Evolutionary conservation across 2,888 invertebrate species (phyloP).

Genomic region (Glomeris marginata): DNA sequence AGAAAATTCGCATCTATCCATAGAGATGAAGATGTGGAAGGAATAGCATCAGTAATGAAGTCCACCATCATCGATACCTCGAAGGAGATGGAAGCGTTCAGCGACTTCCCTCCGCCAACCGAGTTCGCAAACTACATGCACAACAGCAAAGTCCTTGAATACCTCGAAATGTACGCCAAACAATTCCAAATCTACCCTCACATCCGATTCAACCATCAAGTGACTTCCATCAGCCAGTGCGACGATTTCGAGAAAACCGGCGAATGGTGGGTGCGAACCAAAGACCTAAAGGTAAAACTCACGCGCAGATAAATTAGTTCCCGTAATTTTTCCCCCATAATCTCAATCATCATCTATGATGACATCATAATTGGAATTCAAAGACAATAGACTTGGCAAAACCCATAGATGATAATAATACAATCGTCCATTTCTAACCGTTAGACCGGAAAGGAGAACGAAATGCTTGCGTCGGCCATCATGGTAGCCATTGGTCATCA

Average conservation of each 20-base stretch:
- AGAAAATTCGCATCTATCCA: too few relatives aligned
- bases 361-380: too few relatives aligned
- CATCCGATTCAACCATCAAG: neutral
- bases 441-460: neutral
- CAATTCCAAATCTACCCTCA: neutral
- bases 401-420: too few relatives aligned
- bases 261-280: neutral
- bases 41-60: neutral
- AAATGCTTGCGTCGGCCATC: slow-evolving; percentile 21
- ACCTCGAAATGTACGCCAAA: neutral
- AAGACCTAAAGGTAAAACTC: too few relatives aligned
- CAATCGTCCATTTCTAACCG: too few relatives aligned
- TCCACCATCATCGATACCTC: neutral
- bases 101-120: neutral
- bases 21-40: neutral
- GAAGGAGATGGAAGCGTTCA: neutral
- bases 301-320: too few relatives aligned
- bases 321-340: too few relatives aligned
- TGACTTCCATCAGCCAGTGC: neutral
- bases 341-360: too few relatives aligned
- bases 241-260: neutral
- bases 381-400: too few relatives aligned
- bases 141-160: neutral
- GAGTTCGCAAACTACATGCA: neutral
- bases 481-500: slow-evolving; percentile 36